Base-by-base conservation (phyloP, 2,888 invertebrate species). In the Epinotia nisella region DNA sequence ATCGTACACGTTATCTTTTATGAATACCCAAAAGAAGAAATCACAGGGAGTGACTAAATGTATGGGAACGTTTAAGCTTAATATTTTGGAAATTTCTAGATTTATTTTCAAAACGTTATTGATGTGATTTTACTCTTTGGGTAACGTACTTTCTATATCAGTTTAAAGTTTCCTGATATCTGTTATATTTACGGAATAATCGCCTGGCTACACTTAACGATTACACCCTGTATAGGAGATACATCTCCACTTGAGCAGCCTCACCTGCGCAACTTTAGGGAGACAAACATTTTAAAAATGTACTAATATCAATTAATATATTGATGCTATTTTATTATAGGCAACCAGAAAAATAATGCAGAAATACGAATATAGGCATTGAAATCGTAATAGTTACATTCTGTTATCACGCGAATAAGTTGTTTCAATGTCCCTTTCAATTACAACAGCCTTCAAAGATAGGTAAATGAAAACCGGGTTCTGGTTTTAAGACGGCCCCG, bases 371-470 rank as follows among this genome's bases (percentile, higher is more conserved):
- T 79, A 82, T 83, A 69, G 39, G 64, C 62, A 68, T 15, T 35
- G 78, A 82, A 79, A 80, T 83, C 83, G 82, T 84, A 86, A 88
- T 86, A n/a, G n/a, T n/a, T n/a, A 85, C 80, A 83, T 79, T 81
- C 80, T 86, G 78, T 77, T 82, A 91, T 91, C 89, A 84, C 81
- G 80, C 81, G 87, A 88, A 83, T 86, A 85, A 87, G 85, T 85
- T 82, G 82, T 81, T 78, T 90, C 87, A 89, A 90, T 88, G 89
- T 87, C 86, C 85, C 83, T 86, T 91, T 90, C 90, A 92, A 91
- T 91, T 90, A 92, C 85, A 83, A 82, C 78, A 82, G 77, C 76
- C 77, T 79, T 83, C 83, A 84, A 84, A 89, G 88, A 88, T 90
- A 88, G 86, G 85, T 86, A 88, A 86, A 88, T 90, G 89, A 90